Percentiles rank a stretch among this genome's conserved stretches.
phyloP scores from a whole-genome alignment of 30 jellyfish, hydroid and myxozoan genomes.

The Hydractinia echinata region DNA sequence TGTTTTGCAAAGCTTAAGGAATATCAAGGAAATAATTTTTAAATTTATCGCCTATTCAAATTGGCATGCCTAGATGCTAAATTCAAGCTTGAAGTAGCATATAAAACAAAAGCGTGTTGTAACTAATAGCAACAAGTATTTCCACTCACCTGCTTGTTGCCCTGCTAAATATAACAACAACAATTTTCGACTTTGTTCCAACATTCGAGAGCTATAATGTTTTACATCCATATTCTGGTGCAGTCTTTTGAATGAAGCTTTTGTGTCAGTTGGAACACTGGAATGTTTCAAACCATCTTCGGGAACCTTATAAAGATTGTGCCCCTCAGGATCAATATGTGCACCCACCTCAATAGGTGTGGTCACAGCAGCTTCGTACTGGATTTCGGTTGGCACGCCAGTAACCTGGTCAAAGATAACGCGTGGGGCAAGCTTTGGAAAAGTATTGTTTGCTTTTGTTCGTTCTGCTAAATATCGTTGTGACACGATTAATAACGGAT shows the following conservation, averaged over 20 bases:
- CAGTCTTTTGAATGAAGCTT: conserved; percentile 33
- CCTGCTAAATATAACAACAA: conserved; percentile 66
- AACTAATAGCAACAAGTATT: no score
- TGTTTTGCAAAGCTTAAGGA: no score
- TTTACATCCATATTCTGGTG: conserved; percentile 38
- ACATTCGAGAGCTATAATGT: conserved; percentile 42
- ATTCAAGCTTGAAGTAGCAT: no score
- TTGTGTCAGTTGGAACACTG: conserved; percentile 38
- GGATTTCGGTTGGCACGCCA: conserved; percentile 56
- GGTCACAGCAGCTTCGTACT: conserved; percentile 36
- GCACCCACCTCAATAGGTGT: conserved; percentile 69
- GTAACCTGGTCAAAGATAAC: conserved; percentile 48
- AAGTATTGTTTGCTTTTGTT: conserved; percentile 19
- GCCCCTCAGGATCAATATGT: conserved; percentile 77
- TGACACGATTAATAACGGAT: conserved; percentile 52
- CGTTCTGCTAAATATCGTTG: conserved; percentile 56
- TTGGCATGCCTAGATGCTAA: no score
- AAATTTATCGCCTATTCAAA: no score
- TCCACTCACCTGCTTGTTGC: conserved; percentile 19
- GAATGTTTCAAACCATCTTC: conserved; percentile 45
- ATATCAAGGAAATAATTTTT: no score
- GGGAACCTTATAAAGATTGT: conserved; percentile 48
- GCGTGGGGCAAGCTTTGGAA: conserved; percentile 45
- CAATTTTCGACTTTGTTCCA: conserved; percentile 61
- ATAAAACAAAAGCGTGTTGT: no score